Base-by-base conservation (phyloP, 2,797 vertebrate species). In the Vireo griseus region DNA sequence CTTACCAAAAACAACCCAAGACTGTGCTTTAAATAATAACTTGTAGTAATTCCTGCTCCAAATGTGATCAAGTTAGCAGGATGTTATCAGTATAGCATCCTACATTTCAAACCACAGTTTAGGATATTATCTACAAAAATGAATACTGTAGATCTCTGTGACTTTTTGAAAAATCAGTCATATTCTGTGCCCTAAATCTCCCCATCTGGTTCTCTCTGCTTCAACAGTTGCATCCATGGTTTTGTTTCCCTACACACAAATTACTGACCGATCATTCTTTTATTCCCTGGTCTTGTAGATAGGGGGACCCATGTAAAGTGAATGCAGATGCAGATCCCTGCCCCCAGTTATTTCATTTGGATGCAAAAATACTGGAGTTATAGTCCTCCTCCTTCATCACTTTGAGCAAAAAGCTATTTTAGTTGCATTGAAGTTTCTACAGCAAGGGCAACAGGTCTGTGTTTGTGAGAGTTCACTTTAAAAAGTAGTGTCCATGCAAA, bases 1-100 rank as follows among this genome's bases (percentile, higher is more conserved):
- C 83, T 92, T 94, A 94, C 92, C 82, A 79, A 76, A 94, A 91
- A 1, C 76, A 88, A 86, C 83, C 48, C 52, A 84, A 73, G 58
- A 54, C 76, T 69, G 58, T 88, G 48, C 76, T 94, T 95, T 88
- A 94, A 96, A 96, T 88, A 96, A 84, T 88, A 69, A 54, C 62
- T 75, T 82, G 55, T 48, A 84, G 63, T 69, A 92, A 67, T 84
- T 94, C 71, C 67, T 79, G 55, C 35, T 85, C 52, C 62, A 79
- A 94, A 86, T 58, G 25, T 17, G 44, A 94, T 90, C 84, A 79
- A 79, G 86, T 74, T 88, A 86, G 51, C 42, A 92, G 76, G 61
- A 81, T 44, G 66, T 88, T 96, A 76, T 69, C 2, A 1, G 59
- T 57, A 69, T 8, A 67, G 19, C 47, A 47, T 63, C 85, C 79